Percentiles rank a stretch among this genome's conserved stretches.
Conservation (phyloP, 2,797 vertebrate species). For the Alexandromys oeconomus region DNA sequence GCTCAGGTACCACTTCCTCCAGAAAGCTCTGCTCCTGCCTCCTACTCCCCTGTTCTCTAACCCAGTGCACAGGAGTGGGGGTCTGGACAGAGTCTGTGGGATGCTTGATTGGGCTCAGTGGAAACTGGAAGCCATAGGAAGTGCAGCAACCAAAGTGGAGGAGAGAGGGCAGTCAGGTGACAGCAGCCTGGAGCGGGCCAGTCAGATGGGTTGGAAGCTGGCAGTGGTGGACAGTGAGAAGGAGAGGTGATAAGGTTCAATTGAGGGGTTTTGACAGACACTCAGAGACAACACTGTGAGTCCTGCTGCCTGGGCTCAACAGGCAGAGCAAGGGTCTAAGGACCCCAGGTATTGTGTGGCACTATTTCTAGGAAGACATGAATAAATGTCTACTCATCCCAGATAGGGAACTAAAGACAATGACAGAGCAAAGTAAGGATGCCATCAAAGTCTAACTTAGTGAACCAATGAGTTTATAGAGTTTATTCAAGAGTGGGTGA, state of each 20-base stretch:
- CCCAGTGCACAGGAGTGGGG: accelerated
- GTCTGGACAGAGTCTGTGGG: too few relatives aligned
- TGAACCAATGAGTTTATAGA: not conserved
- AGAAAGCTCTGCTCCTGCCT: not conserved
- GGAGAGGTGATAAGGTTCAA: not conserved
- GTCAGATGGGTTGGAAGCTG: not conserved
- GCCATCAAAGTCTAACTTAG: not conserved
- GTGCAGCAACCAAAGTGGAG: not conserved
- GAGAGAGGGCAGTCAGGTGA: not conserved
- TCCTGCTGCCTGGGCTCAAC: not conserved
- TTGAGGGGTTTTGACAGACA: not conserved
- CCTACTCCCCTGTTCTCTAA: accelerated
- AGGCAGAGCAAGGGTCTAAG: not conserved
- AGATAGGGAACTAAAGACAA: not conserved
- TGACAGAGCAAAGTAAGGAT: not conserved
- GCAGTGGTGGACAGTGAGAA: not conserved
- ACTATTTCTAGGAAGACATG: not conserved
- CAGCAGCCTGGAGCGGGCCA: not conserved
- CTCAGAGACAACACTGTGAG: not conserved
- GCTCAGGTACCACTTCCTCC: not conserved
- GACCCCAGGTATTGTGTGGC: not conserved
- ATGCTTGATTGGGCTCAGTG: not conserved
- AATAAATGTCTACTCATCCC: not conserved
- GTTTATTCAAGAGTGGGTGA: not conserved
- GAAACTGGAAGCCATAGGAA: not conserved